phyloP scores from a whole-genome alignment of 2,113 vertebrate genomes.

The Rattus norvegicus region GRCr8 NC_086035.1:25480001-25480500 shows the following conservation, averaged over 20 bases:
- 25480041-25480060: neutral
- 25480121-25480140: neutral
- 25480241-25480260: neutral
- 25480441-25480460: neutral
- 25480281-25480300: neutral
- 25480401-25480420: neutral
- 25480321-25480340: neutral
- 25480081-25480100: too few relatives aligned
- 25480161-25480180: too few relatives aligned
- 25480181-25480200: too few relatives aligned
- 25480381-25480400: neutral
- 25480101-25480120: neutral
- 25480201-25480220: neutral
- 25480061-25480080: neutral
- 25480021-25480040: too few relatives aligned
- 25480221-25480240: neutral
- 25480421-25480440: slow-evolving; percentile 17
- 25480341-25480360: neutral
- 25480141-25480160: neutral
- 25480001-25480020: neutral
- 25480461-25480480: slow-evolving; percentile 49
- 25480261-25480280: neutral
- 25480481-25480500: slow-evolving; percentile 6
- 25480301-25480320: neutral
- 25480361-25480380: neutral